Percentiles rank a stretch among this genome's conserved stretches.
Conservation (phyloP, 2,888 invertebrate species). For the Plebejus melissa region DNA sequence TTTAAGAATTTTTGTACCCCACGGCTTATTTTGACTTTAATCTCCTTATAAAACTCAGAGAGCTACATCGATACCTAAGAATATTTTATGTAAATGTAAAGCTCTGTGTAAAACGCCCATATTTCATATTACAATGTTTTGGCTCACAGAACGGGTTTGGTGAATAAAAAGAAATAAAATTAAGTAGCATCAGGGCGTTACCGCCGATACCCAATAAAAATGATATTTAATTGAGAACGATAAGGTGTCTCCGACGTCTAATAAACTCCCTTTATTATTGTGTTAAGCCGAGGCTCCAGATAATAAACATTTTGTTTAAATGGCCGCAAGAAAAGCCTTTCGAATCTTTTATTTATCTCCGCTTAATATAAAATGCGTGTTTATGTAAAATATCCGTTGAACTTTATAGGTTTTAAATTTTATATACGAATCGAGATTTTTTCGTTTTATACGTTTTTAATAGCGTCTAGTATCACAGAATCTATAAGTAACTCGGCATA, state of each 20-base stretch:
- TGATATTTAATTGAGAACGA: slow-evolving; percentile 76
- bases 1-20: neutral
- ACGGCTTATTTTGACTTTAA: neutral
- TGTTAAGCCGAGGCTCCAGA: slow-evolving; percentile 56
- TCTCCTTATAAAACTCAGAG: neutral
- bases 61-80: neutral
- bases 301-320: slow-evolving; percentile 51
- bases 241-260: slow-evolving; percentile 67
- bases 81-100: neutral
- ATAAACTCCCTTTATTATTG: slow-evolving; percentile 74
- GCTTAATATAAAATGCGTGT: slow-evolving; percentile 26
- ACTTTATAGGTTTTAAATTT: slow-evolving; percentile 26
- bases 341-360: slow-evolving; percentile 25
- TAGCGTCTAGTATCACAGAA: slow-evolving; percentile 13
- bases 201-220: slow-evolving; percentile 72
- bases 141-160: slow-evolving; percentile 4
- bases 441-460: slow-evolving; percentile 12
- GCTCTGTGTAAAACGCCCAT: neutral
- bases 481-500: slow-evolving; percentile 1
- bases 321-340: slow-evolving; percentile 26
- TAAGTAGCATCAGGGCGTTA: slow-evolving; percentile 62
- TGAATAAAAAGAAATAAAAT: slow-evolving; percentile 51
- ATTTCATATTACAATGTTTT: slow-evolving; percentile 19
- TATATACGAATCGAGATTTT: slow-evolving; percentile 19
- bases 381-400: slow-evolving; percentile 21